A percentile compares a stretch with the other conserved stretches of the same genome.
These are phyloP conservation scores for Pollenia labialis DNA, from an alignment of 2,888 invertebrate species.

Conservation along the genomic window DNA sequence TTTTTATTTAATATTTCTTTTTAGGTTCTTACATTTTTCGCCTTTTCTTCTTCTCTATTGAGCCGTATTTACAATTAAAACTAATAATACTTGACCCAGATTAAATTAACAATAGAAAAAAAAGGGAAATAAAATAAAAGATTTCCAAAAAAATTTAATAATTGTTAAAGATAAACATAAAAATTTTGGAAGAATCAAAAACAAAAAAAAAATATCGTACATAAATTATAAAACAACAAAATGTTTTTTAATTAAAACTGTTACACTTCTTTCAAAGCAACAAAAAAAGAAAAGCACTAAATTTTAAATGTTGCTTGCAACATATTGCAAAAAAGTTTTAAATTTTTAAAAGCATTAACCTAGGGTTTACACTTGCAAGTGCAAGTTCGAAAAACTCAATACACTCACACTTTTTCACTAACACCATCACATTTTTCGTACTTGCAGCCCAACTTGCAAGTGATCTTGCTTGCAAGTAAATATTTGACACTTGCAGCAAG, in stretches of 20 bases:
- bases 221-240: background rate
- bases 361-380: too few species aligned
- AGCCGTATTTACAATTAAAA: slow-evolving; percentile 19
- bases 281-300: too few species aligned
- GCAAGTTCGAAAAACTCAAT: too few species aligned
- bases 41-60: background rate
- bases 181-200: background rate
- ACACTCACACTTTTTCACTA: too few species aligned
- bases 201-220: background rate
- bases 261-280: background rate
- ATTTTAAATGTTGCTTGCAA: too few species aligned
- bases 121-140: background rate
- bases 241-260: too few species aligned
- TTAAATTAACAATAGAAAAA: slow-evolving; percentile 21
- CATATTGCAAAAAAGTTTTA: too few species aligned
- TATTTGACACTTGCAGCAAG: too few species aligned
- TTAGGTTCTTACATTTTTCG: background rate
- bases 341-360: too few species aligned
- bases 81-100: slow-evolving; percentile 38
- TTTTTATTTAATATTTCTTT: background rate
- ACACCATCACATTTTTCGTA: too few species aligned
- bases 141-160: slow-evolving; percentile 2
- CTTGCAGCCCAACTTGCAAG: too few species aligned
- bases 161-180: background rate
- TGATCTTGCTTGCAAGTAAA: too few species aligned